Conservation (phyloP, 2,113 vertebrate genomes). For the Pelecanoides urinatrix region DNA sequence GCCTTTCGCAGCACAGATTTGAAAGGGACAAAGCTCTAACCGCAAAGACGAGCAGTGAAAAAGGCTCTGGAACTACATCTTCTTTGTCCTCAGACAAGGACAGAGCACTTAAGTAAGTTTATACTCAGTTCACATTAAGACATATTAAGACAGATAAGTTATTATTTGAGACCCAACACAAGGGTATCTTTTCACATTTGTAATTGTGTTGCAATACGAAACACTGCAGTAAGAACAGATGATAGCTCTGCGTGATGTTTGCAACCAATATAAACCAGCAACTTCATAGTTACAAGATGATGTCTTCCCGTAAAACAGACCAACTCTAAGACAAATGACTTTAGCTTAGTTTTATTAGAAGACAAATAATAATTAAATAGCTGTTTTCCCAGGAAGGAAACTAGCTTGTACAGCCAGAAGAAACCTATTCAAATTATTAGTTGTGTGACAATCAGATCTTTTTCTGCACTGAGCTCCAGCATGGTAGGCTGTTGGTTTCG, state of each 20-base stretch:
- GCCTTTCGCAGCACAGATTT: background rate
- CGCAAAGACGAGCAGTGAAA: background rate
- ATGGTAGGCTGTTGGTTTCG: conserved; percentile 49
- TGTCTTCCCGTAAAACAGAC: background rate
- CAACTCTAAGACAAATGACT: background rate
- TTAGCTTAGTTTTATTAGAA: background rate
- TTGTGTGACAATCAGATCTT: conserved; percentile 32
- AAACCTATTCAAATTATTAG: conserved; percentile 1
- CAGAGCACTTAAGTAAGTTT: background rate
- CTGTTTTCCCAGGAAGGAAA: background rate
- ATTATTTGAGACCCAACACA: background rate
- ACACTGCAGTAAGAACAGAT: background rate
- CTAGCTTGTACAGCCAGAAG: background rate
- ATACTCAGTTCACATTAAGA: background rate
- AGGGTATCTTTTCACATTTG: background rate
- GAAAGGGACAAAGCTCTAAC: background rate
- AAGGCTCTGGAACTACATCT: background rate
- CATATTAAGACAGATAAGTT: background rate
- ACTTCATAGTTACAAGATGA: background rate
- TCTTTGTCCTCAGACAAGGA: background rate
- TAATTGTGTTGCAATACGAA: background rate
- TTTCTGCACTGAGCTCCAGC: conserved; percentile 42
- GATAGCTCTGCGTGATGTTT: background rate
- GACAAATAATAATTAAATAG: background rate
- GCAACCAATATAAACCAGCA: background rate